Evolutionary conservation across 2,888 invertebrate species (phyloP).

Genomic region (Xiphydria camelus): DNA sequence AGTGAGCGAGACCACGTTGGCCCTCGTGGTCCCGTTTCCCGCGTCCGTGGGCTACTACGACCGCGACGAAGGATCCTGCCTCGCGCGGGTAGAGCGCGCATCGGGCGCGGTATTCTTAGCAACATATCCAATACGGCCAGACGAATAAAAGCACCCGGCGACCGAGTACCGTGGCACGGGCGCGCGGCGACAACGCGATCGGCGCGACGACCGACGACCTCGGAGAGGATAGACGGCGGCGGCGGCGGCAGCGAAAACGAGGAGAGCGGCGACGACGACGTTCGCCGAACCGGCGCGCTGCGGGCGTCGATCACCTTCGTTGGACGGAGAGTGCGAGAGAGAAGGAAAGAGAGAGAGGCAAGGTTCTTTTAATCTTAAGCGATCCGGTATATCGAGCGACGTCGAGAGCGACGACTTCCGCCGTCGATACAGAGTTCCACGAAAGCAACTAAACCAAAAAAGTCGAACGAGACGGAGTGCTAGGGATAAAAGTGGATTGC

Average conservation of each 20-base stretch:
- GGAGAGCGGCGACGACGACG: too few species aligned
- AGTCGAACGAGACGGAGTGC: too few species aligned
- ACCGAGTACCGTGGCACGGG: too few species aligned
- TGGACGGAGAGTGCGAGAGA: constrained; percentile 10
- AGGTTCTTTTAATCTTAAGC: too few species aligned
- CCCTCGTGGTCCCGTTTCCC: constrained; percentile 26
- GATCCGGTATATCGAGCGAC: too few species aligned
- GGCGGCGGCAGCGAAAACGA: background rate
- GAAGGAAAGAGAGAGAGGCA: constrained; percentile 22
- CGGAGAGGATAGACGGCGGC: too few species aligned
- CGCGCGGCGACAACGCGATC: background rate
- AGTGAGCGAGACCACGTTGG: constrained; percentile 63
- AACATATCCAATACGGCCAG: constrained; percentile 46
- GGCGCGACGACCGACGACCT: background rate
- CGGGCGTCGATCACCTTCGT: too few species aligned
- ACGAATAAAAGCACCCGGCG: constrained; percentile 9
- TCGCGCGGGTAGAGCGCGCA: constrained; percentile 33
- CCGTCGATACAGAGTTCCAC: too few species aligned
- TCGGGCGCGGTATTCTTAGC: constrained; percentile 54
- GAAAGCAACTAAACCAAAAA: too few species aligned
- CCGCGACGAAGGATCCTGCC: constrained; percentile 7
- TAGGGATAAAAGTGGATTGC: too few species aligned
- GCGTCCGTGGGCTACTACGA: constrained; percentile 9
- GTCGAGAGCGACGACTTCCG: too few species aligned
- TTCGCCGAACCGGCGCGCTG: too few species aligned